Evolutionary conservation across 2,113 vertebrate species (phyloP), one percentile per base, ranked within the genome.

Genomic region (Telmatochromis bifrenatus): DNA sequence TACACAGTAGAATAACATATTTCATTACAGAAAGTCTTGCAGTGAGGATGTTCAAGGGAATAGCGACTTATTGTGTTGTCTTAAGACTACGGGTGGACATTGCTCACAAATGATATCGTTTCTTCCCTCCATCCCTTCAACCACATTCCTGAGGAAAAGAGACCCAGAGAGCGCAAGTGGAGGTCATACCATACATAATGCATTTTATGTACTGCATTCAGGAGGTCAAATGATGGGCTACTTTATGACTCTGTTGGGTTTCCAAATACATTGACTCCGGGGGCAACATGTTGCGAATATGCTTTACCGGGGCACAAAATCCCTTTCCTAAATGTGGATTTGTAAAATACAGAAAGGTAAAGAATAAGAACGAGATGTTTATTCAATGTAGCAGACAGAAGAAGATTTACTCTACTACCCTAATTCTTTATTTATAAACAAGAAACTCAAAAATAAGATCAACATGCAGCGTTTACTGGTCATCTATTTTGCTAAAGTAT

Each of bases 11-110:
- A 87, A 90, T 90, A 85, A 58, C 86, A 88, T 54, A 81, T 92
- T 91, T 92, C 88, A 92, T 91, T 84, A 91, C 54, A 58, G 84
- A 86, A 86, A 85, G 79, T 84, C 73, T 84, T 55, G 83, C 82
- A 70, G 33, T 77, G 45, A 70, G n/a, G 7, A 37, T 89, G 51
- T 84, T 83, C 45, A 53, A 45, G 83, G 87, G 35, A 86, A 82
- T 53, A 10, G 21, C 26, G 58, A 83, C 49, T 86, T 92, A 93
- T 87, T 93, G 82, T 89, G 55, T 88, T 88, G 85, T 82, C 9
- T 81, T 79, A 75, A 84, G 77, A 85, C 26, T 83, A 51, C 11
- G 6, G 13, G 37, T 81, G 45, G 62, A 83, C 42, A 75, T 87
- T 82, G 62, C 53, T 86, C 58, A 82, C 15, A 65, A 37, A 82